Conservation (phyloP, 1,140 invertebrate genomes). For the Scaptomyza hsui region DNA sequence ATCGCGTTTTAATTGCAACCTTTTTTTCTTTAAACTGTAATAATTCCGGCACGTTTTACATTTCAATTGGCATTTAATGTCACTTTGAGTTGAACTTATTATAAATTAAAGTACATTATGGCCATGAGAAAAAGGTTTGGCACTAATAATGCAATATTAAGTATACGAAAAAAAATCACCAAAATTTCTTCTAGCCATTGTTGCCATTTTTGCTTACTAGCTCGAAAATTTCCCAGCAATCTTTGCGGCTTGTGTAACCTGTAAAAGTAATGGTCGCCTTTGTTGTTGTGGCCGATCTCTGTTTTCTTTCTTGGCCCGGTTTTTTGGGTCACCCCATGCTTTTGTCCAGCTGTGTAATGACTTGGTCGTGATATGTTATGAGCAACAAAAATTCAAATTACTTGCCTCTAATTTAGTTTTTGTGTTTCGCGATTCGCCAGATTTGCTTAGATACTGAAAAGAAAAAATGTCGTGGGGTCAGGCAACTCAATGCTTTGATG, state of each 20-base stretch:
- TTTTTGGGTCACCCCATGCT: slow-evolving; percentile 62
- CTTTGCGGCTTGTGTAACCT: slow-evolving; percentile 26
- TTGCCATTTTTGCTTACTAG: slow-evolving; percentile 21
- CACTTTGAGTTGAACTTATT: no score
- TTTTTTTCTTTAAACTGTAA: neutral
- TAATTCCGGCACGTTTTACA: no score
- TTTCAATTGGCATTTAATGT: neutral
- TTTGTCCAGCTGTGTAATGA: slow-evolving; percentile 59
- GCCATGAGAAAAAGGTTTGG: no score
- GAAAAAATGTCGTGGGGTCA: slow-evolving; percentile 40
- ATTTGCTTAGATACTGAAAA: neutral
- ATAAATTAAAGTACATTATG: no score
- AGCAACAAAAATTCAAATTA: slow-evolving; percentile 63
- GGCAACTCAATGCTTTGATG: slow-evolving; percentile 2
- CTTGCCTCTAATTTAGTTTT: slow-evolving; percentile 38
- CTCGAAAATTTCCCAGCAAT: slow-evolving; percentile 37
- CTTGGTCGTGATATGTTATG: slow-evolving; percentile 76
- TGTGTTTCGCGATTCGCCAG: slow-evolving; percentile 8
- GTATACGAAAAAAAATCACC: neutral
- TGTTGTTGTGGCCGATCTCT: slow-evolving; percentile 6
- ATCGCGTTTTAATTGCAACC: slow-evolving; percentile 39
- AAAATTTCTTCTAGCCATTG: slow-evolving; percentile 1
- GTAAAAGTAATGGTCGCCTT: slow-evolving; percentile 39
- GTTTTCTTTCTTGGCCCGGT: slow-evolving; percentile 24
- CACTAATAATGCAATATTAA: neutral